Evolutionary conservation across 2,888 invertebrate species (phyloP).

Genomic region (Philhelius pedissequus): DNA sequence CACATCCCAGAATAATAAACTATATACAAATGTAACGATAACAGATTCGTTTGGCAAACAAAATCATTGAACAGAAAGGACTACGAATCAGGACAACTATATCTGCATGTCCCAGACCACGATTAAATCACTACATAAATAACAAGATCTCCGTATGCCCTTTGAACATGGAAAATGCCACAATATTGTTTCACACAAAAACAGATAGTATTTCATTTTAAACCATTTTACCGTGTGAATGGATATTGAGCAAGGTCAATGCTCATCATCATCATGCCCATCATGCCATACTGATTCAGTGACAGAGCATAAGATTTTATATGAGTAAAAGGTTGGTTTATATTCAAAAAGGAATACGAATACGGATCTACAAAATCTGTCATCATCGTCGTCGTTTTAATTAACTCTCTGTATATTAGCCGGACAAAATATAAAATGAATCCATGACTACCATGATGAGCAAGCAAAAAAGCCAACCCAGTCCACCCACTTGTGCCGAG

Average conservation of each 20-base stretch:
- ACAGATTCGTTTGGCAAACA: too few species aligned
- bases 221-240: background rate
- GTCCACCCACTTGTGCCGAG: background rate
- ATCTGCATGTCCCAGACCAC: too few species aligned
- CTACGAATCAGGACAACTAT: too few species aligned
- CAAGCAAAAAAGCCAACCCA: background rate
- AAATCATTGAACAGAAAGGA: too few species aligned
- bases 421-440: conserved; percentile 15
- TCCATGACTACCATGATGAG: background rate
- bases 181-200: background rate
- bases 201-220: background rate
- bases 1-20: too few species aligned
- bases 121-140: too few species aligned
- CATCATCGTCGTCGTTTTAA: conserved; percentile 53
- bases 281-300: background rate
- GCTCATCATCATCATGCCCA: conserved; percentile 11
- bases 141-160: too few species aligned
- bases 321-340: background rate
- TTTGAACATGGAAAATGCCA: background rate
- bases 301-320: background rate
- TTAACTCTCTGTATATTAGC: conserved; percentile 33
- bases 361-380: conserved; percentile 35
- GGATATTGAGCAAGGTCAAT: conserved; percentile 47
- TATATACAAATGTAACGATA: too few species aligned
- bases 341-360: conserved; percentile 11